These are phyloP conservation scores for Globodera ellingtonae DNA, from an alignment of 1,140 invertebrate species.

Conservation along the genomic window DNA sequence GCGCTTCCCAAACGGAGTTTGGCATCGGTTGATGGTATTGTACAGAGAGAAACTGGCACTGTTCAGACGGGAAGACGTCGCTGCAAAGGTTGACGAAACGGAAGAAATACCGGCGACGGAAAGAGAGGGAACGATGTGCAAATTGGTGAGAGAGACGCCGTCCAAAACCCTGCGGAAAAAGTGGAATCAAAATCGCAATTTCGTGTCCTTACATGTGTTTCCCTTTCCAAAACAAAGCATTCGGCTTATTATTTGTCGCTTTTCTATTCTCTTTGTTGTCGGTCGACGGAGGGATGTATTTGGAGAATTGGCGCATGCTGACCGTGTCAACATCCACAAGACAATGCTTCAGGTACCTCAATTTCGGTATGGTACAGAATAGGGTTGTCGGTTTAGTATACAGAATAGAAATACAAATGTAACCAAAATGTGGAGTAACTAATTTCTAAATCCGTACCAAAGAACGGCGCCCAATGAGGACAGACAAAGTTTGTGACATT, in stretches of 20 bases:
- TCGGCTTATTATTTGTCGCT: not conserved
- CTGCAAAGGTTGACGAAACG: conserved; percentile 1
- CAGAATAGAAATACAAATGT: not conserved
- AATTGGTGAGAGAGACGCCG: conserved; percentile 82
- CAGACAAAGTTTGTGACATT: conserved; percentile 35
- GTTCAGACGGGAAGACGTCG: conserved; percentile 65
- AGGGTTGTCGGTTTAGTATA: too few relatives aligned
- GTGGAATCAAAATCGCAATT: too few relatives aligned
- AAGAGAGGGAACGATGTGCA: conserved; percentile 76
- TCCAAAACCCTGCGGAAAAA: conserved; percentile 76
- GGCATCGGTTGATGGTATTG: conserved; percentile 81
- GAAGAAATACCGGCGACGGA: not conserved
- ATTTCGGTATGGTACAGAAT: too few relatives aligned
- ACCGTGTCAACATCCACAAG: conserved; percentile 86
- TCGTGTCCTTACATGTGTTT: conserved; percentile 19
- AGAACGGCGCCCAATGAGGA: conserved; percentile 38
- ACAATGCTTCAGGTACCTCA: conserved; percentile 77
- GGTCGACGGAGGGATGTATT: conserved; percentile 75
- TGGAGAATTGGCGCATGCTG: conserved; percentile 80
- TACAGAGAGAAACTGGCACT: conserved; percentile 78
- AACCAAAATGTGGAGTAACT: not conserved
- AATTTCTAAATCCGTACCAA: conserved; percentile 12
- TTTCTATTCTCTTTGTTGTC: not conserved
- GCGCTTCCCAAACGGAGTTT: conserved; percentile 88
- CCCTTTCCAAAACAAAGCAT: not conserved